These are phyloP conservation scores for Lepisosteus osseus DNA, from an alignment of 2,113 vertebrate genomes.

Conservation along the genomic window DNA sequence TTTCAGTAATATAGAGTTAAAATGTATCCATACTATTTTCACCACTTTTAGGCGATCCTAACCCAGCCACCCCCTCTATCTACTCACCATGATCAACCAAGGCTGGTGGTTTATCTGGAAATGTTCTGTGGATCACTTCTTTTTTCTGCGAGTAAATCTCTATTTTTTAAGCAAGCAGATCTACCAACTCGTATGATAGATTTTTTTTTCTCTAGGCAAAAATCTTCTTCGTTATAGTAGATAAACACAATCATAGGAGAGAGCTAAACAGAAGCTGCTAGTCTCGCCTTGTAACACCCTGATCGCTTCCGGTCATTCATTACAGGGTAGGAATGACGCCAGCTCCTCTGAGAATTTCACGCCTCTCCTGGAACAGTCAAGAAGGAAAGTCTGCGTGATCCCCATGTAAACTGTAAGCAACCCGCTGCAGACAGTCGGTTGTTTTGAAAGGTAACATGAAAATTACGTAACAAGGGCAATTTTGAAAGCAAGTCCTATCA, in stretches of 20 bases:
- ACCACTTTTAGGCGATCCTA: neutral
- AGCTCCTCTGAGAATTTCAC: constrained; percentile 22
- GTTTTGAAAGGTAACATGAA: neutral
- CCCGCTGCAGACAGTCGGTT: neutral
- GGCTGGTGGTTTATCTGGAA: constrained; percentile 7
- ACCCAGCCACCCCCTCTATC: neutral
- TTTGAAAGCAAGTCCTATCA: neutral
- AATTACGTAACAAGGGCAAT: neutral
- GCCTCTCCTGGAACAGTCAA: constrained; percentile 9
- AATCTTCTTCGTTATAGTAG: constrained; percentile 3
- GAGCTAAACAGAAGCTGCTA: constrained; percentile 14
- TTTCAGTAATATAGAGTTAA: too few species aligned
- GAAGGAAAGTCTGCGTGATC: constrained; percentile 25
- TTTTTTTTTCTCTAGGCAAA: neutral
- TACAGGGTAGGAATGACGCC: constrained; percentile 28
- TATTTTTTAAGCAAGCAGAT: constrained; percentile 3
- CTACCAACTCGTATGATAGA: neutral
- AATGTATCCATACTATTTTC: neutral
- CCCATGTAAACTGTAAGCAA: constrained; percentile 12
- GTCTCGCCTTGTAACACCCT: constrained; percentile 16
- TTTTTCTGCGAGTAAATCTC: constrained; percentile 1
- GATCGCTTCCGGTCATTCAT: constrained; percentile 31
- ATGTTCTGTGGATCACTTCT: constrained; percentile 10
- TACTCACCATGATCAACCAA: constrained; percentile 31
- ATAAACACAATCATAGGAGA: constrained; percentile 10